These are phyloP conservation scores for Ciconia boyciana DNA, from an alignment of 2,113 vertebrate genomes.

Conservation along the genomic window DNA sequence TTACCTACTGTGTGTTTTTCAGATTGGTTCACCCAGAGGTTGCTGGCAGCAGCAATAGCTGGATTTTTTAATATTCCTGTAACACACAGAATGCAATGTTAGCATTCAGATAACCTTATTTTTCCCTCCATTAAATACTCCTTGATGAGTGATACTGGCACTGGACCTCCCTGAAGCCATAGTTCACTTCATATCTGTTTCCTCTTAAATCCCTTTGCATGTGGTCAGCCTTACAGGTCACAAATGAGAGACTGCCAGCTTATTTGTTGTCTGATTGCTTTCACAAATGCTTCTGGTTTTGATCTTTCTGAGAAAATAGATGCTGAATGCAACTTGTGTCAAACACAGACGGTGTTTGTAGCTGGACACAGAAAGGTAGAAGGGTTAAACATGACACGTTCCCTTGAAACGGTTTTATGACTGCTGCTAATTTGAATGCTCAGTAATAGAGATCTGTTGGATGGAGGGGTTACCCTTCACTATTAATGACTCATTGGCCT, in stretches of 20 bases:
- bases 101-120: neutral
- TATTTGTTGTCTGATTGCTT: neutral
- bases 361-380: neutral
- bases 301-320: neutral
- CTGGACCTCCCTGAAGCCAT: neutral
- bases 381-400: neutral
- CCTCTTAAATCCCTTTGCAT: conserved; percentile 29
- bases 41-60: neutral
- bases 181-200: conserved; percentile 59
- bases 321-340: neutral
- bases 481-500: conserved; percentile 66
- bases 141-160: conserved; percentile 10
- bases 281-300: conserved; percentile 22
- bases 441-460: conserved; percentile 37
- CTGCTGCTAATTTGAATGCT: conserved; percentile 45
- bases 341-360: neutral
- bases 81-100: neutral
- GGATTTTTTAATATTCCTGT: neutral
- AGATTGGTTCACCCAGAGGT: neutral
- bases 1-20: neutral
- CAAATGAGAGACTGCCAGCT: neutral
- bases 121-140: neutral
- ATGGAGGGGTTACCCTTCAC: conserved; percentile 47
- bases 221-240: neutral
- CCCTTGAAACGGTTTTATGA: conserved; percentile 1